These are phyloP conservation scores for Neuroterus valhalla DNA, from an alignment of 1,140 invertebrate genomes.

Conservation along the genomic window DNA sequence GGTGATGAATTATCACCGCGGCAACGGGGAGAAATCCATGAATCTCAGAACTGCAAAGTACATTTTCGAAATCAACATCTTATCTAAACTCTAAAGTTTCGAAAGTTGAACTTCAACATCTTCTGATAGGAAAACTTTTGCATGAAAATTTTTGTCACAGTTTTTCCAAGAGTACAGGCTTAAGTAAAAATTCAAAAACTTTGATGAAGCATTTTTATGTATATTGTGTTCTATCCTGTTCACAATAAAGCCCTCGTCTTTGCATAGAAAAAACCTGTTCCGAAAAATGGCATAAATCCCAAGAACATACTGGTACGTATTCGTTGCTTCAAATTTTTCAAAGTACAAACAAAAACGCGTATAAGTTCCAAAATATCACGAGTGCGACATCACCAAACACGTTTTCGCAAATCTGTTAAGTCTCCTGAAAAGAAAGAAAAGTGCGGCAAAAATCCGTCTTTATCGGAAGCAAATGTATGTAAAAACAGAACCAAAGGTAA, in stretches of 20 bases:
- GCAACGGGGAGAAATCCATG: neutral
- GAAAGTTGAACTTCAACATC: too few relatives aligned
- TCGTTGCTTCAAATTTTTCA: neutral
- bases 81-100: too few relatives aligned
- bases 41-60: too few relatives aligned
- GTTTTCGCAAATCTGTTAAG: slow-evolving; percentile 59
- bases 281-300: slow-evolving; percentile 22
- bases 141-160: too few relatives aligned
- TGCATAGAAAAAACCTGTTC: slow-evolving; percentile 11
- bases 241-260: too few relatives aligned
- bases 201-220: neutral
- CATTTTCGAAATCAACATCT: too few relatives aligned
- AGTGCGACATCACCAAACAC: slow-evolving; percentile 70
- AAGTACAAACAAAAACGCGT: too few relatives aligned
- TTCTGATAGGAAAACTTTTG: too few relatives aligned
- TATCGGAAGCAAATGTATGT: slow-evolving; percentile 54
- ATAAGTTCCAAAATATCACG: neutral
- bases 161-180: too few relatives aligned
- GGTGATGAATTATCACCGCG: slow-evolving; percentile 59
- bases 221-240: too few relatives aligned
- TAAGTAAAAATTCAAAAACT: too few relatives aligned
- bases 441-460: slow-evolving; percentile 66
- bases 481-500: slow-evolving; percentile 49
- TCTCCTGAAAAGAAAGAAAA: slow-evolving; percentile 64
- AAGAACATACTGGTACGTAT: slow-evolving; percentile 69